Evolutionary conservation across 2,797 vertebrate species (phyloP), one percentile per base, ranked within the genome.

Genomic region (Karalla daura): DNA sequence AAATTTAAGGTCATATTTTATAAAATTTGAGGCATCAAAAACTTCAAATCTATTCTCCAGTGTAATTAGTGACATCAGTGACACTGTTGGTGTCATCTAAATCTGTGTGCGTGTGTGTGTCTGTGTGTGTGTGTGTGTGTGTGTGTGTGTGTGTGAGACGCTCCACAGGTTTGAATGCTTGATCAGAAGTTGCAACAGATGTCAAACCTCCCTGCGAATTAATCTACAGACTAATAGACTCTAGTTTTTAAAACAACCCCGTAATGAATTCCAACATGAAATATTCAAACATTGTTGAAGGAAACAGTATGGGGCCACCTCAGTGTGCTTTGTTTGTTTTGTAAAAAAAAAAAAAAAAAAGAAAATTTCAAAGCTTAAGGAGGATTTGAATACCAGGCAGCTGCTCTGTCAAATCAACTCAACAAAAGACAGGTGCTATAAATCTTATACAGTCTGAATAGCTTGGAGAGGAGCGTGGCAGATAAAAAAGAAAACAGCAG

Each of bases 361-460:
- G 62, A 54, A 46, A 9, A 40, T 75, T 74, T 68, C n/a, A 43
- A 70, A 73, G 69, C 76, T 86, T 58, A 67, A 46, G 62, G 61
- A 66, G 65, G 77, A 83, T 78, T 84, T 69, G 56, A 78, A 70
- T 70, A 82, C 76, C 76, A 63, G 67, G 50, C 80, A 75, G 77
- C 79, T 74, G 79, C 61, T 81, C 72, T 41, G 66, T 81, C 60
- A 70, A 69, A 73, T 75, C 76, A 70, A 27, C 60, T 63, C 40
- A 49, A 43, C 47, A 53, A n/a, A n/a, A n/a, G 73, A 73, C 77
- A 81, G 76, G 71, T 78, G 80, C 56, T 64, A 49, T 73, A 68
- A 84, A 76, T 86, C 76, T 79, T 13, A 28, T 18, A 23, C 52
- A 30, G 45, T 74, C 61, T 63, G 58, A 52, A 7, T 46, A 1